A percentile compares a stretch with the other conserved stretches of the same genome.
Evolutionary conservation across 2,888 invertebrate genomes (phyloP).

Genomic region (Hypena proboscidalis): DNA sequence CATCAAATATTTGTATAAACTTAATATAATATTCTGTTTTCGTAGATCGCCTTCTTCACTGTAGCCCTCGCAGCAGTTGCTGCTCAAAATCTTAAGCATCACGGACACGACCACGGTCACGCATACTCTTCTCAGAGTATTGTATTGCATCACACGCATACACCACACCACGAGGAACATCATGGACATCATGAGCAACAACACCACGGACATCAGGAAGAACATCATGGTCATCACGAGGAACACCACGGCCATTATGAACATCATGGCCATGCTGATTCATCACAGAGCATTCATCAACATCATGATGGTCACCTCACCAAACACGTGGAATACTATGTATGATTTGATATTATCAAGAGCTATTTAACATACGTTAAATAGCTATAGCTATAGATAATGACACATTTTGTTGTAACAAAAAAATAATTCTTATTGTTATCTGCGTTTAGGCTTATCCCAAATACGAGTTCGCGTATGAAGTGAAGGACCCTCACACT

Average conservation of each 20-base stretch:
- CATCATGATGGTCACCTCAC: constrained; percentile 49
- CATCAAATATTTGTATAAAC: too few relatives aligned
- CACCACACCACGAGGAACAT: not conserved
- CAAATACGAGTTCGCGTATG: too few relatives aligned
- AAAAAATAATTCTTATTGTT: too few relatives aligned
- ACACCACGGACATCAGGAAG: constrained; percentile 38
- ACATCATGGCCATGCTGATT: constrained; percentile 38
- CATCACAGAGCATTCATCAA: constrained; percentile 55
- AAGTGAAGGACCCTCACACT: too few relatives aligned
- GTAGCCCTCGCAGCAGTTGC: not conserved
- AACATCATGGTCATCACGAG: constrained; percentile 24
- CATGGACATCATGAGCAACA: constrained; percentile 1
- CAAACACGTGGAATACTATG: constrained; percentile 47
- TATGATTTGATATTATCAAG: constrained; percentile 20
- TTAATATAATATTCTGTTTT: too few relatives aligned
- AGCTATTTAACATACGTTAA: too few relatives aligned
- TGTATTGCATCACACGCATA: constrained; percentile 3
- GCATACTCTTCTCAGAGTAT: constrained; percentile 11
- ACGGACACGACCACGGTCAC: constrained; percentile 6
- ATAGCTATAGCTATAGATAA: too few relatives aligned
- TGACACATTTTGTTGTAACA: too few relatives aligned
- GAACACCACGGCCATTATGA: constrained; percentile 14
- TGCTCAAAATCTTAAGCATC: constrained; percentile 11
- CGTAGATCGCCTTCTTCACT: not conserved
- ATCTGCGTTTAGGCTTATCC: too few relatives aligned